Evolutionary conservation across 2,888 invertebrate species (phyloP), one percentile per base, ranked within the genome.

Genomic region (Crocallis elinguaria): DNA sequence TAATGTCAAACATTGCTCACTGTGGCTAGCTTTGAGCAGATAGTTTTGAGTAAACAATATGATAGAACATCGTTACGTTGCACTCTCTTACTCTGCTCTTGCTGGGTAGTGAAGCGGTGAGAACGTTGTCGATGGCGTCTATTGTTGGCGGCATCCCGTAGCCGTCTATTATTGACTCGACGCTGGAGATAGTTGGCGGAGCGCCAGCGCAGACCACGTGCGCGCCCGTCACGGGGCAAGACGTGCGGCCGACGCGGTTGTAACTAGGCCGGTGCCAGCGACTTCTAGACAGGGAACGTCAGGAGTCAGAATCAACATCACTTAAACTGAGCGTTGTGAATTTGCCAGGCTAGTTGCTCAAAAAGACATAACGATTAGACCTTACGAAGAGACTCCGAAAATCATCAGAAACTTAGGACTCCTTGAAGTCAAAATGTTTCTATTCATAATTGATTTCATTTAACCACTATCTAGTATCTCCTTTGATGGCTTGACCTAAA

Each of bases 91-190:
- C 3, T 33, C 3, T 2, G 16, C 16, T 8, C 8, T 6, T 54
- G 67, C 61, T 69, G 69, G 65, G 66, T 59, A 54, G 53, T 64
- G 70, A n/a, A 66, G 67, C 68, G 57, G 66, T 62, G 49, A 49
- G 61, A 66, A 54, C 69, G 67, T 64, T 69, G 71, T 67, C 69
- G 76, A 77, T 68, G 76, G 86, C 87, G 88, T 87, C 91, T 91
- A 91, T 91, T 91, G 90, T 91, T 91, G 88, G 91, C 89, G 86
- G 90, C 87, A 87, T 86, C 88, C 80, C 87, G 88, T 85, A 82
- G 83, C 84, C 84, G 76, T 88, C 91, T 91, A 91, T 91, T 90
- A 91, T 91, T 91, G 91, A 91, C 89, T 89, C 91, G 79, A 78
- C 79, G 87, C 88, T 91, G 90, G 91, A 91, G 89, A 89, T 88